Evolutionary conservation across 1,140 invertebrate species (phyloP).

Genomic region (Leptoteleia sp.): DNA sequence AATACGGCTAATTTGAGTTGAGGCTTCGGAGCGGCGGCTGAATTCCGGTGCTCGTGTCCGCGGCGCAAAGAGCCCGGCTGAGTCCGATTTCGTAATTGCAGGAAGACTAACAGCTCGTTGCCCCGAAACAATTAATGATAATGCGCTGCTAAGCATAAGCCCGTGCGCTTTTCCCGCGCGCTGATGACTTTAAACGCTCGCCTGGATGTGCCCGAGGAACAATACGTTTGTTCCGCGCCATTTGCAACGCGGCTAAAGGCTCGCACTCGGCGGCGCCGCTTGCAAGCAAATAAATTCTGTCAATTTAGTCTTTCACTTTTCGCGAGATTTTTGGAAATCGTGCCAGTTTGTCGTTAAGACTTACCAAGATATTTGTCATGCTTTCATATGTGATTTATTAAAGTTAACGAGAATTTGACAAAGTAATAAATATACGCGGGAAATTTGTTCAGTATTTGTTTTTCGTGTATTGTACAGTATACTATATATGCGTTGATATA

Average conservation of each 20-base stretch:
- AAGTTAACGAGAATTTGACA: no score
- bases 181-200: constrained; percentile 47
- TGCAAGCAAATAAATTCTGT: no score
- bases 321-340: no score
- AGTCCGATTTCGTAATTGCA: constrained; percentile 62
- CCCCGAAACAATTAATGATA: constrained; percentile 66
- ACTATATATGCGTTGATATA: no score
- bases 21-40: constrained; percentile 46
- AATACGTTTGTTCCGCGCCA: constrained; percentile 48
- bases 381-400: no score
- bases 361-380: no score
- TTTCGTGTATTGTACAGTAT: no score
- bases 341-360: no score
- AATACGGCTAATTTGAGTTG: constrained; percentile 61
- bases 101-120: constrained; percentile 61
- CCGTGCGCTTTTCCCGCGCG: constrained; percentile 35
- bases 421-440: no score
- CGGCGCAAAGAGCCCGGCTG: constrained; percentile 49
- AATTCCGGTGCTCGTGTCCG: constrained; percentile 61
- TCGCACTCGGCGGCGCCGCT: neutral
- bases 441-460: no score
- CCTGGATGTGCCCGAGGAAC: constrained; percentile 27
- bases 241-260: constrained; percentile 24
- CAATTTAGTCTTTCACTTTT: no score
- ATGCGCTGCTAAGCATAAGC: constrained; percentile 52